Percentiles rank a stretch among this genome's conserved stretches.
phyloP scores from a whole-genome alignment of 2,797 vertebrate species.

The Euthynnus affinis region DNA sequence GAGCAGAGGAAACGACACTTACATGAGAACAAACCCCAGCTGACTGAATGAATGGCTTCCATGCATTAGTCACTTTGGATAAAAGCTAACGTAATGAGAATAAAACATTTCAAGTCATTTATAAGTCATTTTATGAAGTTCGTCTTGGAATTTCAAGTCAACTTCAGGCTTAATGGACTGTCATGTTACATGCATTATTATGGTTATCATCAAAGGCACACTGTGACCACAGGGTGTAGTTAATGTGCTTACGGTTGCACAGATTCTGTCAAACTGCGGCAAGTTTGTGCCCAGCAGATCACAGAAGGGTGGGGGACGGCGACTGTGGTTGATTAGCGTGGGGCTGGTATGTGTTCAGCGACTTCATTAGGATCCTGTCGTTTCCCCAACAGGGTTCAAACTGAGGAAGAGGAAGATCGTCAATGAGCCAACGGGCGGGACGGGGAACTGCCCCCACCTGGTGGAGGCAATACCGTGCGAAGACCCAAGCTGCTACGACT shows the following conservation, averaged over 20 bases:
- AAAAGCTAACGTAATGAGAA: conserved; percentile 57
- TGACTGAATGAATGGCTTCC: conserved; percentile 54
- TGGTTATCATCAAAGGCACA: conserved; percentile 51
- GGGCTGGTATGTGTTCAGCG: conserved; percentile 13
- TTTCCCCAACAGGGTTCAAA: conserved; percentile 90
- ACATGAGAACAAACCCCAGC: conserved; percentile 18
- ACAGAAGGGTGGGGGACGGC: not conserved
- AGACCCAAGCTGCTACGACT: conserved; percentile 95
- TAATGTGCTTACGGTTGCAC: conserved; percentile 43
- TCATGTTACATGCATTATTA: conserved; percentile 51
- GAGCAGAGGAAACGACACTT: conserved; percentile 32
- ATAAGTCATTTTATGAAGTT: conserved; percentile 54
- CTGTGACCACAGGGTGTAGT: conserved; percentile 34
- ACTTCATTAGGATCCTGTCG: conserved; percentile 31
- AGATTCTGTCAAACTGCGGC: conserved; percentile 9
- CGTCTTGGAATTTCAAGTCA: conserved; percentile 50
- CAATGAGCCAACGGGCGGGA: conserved; percentile 91
- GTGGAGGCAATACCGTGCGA: conserved; percentile 97
- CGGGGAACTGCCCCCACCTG: conserved; percentile 93
- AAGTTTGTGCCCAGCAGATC: conserved; percentile 11
- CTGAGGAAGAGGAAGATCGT: conserved; percentile 92
- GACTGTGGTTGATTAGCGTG: conserved; percentile 4
- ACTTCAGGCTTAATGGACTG: conserved; percentile 63
- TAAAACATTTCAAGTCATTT: too few species aligned
- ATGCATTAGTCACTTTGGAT: conserved; percentile 60